Base-by-base conservation (phyloP, 2,888 invertebrate genomes). In the Pomacea canaliculata region DNA sequence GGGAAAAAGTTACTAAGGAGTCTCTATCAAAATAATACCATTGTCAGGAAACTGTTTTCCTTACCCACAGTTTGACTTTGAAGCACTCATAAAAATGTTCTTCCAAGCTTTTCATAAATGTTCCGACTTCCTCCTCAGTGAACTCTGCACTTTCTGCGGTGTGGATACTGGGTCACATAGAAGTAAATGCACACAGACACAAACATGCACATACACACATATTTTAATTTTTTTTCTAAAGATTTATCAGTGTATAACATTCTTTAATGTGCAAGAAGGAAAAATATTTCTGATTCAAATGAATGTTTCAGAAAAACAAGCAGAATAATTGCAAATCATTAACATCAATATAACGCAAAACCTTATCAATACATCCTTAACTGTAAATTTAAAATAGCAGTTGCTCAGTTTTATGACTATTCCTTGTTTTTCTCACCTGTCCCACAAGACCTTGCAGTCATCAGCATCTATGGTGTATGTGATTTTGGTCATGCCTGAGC, bases 371-470 rank as follows among this genome's bases (percentile, higher is more conserved):
- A 37, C 37, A 23, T 23, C 23, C 23, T 23, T 23, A 37, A 37
- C 5, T 37, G 37, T 37, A 37, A 37, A 37, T 37, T 37, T 37
- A 37, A 37, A 37, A 37, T 37, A 37, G 23, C 23, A 23, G 37
- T 37, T 1, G 37, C 37, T 37, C 37, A 37, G 37, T 37, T 23
- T 23, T 23, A 23, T 23, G 23, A 23, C 23, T 37, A 37, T 37
- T 37, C 37, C 37, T 37, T 37, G 37, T 37, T 56, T 16, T 16
- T 16, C 51, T 63, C 70, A 87, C 88, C 83, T 82, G 67, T 87
- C 83, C 87, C 87, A 88, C 12, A 88, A 75, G 51, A 80, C 78
- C 63, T 82, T 82, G 78, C 86, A 86, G 74, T 86, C 86, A 13
- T 80, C 72, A 18, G 85, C 76, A 23, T 85, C 80, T 66, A 86